phyloP scores from a whole-genome alignment of 1,140 invertebrate species.

The Stenopsyche tienmushanensis region DNA sequence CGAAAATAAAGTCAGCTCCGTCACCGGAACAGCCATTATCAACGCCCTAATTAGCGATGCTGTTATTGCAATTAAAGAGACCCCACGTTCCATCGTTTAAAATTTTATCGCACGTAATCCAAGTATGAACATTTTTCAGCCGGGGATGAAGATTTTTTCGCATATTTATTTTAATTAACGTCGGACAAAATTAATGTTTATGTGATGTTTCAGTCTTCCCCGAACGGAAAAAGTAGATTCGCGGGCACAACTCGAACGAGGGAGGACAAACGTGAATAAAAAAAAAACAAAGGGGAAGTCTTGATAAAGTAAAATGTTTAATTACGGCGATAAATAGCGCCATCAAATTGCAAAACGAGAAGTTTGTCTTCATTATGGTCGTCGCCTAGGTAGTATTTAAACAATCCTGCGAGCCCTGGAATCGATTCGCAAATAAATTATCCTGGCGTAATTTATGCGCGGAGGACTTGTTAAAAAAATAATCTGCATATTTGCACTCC shows the following conservation, averaged over 20 bases:
- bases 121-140: neutral
- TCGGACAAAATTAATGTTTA: constrained; percentile 29
- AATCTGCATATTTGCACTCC: too few relatives aligned
- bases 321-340: neutral
- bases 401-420: too few relatives aligned
- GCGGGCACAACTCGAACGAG: constrained; percentile 2
- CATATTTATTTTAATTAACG: constrained; percentile 32
- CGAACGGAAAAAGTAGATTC: constrained; percentile 14
- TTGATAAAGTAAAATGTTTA: neutral
- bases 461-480: too few relatives aligned
- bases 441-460: too few relatives aligned
- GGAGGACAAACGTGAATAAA: neutral
- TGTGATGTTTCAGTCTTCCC: constrained; percentile 21
- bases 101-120: neutral
- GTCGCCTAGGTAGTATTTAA: too few relatives aligned
- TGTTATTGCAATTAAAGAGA: neutral
- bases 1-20: neutral
- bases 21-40: neutral
- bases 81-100: neutral
- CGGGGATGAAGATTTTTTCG: neutral
- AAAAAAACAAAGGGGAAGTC: neutral
- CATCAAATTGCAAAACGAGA: neutral
- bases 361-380: neutral
- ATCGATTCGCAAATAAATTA: too few relatives aligned
- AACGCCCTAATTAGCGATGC: neutral